Evolutionary conservation across 1,140 invertebrate genomes (phyloP).

Genomic region (Helicoverpa zea): DNA sequence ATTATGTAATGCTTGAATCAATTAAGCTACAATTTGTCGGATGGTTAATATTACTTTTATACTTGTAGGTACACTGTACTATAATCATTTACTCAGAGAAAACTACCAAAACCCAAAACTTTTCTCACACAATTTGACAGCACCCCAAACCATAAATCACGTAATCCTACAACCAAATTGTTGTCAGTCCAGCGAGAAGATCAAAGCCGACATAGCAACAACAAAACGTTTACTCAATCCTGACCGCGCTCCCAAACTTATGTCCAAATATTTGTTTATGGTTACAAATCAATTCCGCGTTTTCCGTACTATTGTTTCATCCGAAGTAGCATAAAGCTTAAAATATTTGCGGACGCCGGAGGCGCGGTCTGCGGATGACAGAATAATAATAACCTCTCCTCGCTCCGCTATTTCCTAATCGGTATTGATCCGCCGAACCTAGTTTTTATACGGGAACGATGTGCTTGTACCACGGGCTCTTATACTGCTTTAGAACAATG

Average conservation of each 20-base stretch:
- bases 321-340: slow-evolving; percentile 40
- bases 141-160: neutral
- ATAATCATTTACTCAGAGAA: neutral
- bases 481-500: neutral
- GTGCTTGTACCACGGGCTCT: neutral
- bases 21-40: no score
- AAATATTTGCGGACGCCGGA: slow-evolving; percentile 50
- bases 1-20: no score
- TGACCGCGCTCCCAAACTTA: slow-evolving; percentile 31
- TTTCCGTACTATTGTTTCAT: slow-evolving; percentile 48
- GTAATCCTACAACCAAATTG: neutral
- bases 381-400: slow-evolving; percentile 54
- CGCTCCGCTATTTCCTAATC: slow-evolving; percentile 50
- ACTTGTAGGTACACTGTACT: no score
- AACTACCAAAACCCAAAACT: no score
- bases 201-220: slow-evolving; percentile 31
- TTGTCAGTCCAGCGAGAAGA: slow-evolving; percentile 4
- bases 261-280: slow-evolving; percentile 43
- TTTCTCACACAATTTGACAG: neutral
- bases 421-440: slow-evolving; percentile 41
- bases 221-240: slow-evolving; percentile 1
- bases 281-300: slow-evolving; percentile 36
- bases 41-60: no score
- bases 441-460: neutral
- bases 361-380: slow-evolving; percentile 55